Evolutionary conservation across 2,113 vertebrate genomes (phyloP).

Genomic region (Protobothrops mucrosquamatus): DNA sequence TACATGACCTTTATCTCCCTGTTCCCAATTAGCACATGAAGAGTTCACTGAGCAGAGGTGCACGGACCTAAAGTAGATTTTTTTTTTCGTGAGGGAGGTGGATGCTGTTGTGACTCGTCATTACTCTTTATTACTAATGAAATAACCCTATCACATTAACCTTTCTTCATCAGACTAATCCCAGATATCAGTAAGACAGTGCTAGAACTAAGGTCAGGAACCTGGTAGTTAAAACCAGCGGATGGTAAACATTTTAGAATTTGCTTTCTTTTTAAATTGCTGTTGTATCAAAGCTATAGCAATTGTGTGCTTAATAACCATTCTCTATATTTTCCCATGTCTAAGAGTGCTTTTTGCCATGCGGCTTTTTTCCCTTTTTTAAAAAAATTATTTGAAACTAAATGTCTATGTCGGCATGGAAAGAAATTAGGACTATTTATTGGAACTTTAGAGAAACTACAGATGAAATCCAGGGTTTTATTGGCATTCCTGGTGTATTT

Average conservation of each 20-base stretch:
- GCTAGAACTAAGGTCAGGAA: constrained; percentile 26
- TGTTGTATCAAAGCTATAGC: background rate
- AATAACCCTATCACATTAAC: constrained; percentile 49
- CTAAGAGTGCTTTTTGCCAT: background rate
- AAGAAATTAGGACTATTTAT: background rate
- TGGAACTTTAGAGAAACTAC: background rate
- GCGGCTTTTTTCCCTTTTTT: background rate
- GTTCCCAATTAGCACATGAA: constrained; percentile 62
- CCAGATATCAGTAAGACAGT: constrained; percentile 41
- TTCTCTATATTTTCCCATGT: background rate
- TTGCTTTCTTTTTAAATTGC: background rate
- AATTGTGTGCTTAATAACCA: constrained; percentile 8
- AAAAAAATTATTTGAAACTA: background rate
- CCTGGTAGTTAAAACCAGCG: constrained; percentile 31
- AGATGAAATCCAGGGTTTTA: background rate
- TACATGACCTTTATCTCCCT: constrained; percentile 63
- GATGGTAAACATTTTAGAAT: constrained; percentile 8
- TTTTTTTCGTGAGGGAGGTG: background rate
- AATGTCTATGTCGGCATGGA: background rate
- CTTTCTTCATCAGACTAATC: constrained; percentile 46
- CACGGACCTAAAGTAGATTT: constrained; percentile 49
- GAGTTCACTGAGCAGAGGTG: constrained; percentile 61
- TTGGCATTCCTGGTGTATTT: background rate
- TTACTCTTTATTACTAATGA: constrained; percentile 52
- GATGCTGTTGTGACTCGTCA: constrained; percentile 45